A percentile compares a stretch with the other conserved stretches of the same genome.
These are phyloP conservation scores for Propithecus perrieri DNA, from an alignment of 2,797 vertebrate genomes.

Conservation along the genomic window DNA sequence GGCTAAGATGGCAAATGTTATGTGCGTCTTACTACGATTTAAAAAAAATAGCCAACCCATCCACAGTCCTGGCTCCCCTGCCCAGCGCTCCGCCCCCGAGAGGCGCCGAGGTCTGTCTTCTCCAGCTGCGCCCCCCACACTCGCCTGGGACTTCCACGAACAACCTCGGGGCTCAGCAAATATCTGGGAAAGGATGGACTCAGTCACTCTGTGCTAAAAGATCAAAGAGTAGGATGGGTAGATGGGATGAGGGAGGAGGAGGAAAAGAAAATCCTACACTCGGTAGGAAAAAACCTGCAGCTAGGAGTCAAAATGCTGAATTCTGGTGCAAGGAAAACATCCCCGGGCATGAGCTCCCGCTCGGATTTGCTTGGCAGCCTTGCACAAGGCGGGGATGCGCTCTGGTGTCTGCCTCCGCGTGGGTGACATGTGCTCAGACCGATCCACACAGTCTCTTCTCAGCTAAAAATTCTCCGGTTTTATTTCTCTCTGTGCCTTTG, in stretches of 20 bases:
- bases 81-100: not conserved
- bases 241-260: not conserved
- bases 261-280: not conserved
- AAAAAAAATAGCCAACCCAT: not conserved
- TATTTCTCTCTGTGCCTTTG: not conserved
- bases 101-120: not conserved
- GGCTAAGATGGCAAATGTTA: not conserved
- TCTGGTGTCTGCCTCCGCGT: not conserved
- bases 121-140: not conserved
- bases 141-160: not conserved
- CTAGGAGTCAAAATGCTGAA: not conserved
- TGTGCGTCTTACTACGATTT: no score
- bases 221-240: not conserved
- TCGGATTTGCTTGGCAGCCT: fast-evolving
- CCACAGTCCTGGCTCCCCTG: not conserved
- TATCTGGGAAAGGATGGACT: not conserved
- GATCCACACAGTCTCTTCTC: not conserved
- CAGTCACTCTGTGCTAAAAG: not conserved
- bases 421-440: fast-evolving
- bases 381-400: fast-evolving
- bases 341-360: fast-evolving
- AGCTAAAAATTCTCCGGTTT: not conserved
- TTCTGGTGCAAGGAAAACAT: no score
- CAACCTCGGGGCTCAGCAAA: not conserved
- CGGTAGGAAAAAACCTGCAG: fast-evolving